These are phyloP conservation scores for Scolopax bukidnonensis DNA, from an alignment of 2,797 vertebrate genomes.

Conservation along the genomic window DNA sequence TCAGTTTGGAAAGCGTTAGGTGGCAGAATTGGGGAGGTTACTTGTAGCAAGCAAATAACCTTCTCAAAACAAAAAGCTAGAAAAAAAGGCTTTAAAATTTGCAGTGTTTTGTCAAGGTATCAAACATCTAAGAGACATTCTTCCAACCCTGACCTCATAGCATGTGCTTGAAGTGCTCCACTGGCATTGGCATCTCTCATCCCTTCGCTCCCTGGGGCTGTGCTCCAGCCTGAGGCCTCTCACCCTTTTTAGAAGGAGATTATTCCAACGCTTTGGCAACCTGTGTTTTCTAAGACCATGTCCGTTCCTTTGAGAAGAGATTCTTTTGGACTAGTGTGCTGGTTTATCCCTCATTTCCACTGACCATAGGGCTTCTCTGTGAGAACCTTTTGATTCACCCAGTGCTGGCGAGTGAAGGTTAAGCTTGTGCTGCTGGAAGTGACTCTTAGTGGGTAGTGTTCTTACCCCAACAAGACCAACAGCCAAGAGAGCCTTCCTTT, in stretches of 20 bases:
- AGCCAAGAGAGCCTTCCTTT: not conserved
- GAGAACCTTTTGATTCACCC: not conserved
- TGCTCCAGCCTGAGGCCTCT: not conserved
- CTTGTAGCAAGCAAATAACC: not conserved
- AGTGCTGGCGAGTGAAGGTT: fast-evolving
- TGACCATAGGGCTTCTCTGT: not conserved
- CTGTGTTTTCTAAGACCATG: not conserved
- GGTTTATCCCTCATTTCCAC: not conserved
- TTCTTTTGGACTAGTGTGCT: not conserved
- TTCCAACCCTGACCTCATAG: fast-evolving
- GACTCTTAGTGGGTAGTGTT: fast-evolving
- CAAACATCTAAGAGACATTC: not conserved
- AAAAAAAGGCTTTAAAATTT: not conserved
- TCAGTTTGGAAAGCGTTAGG: not conserved
- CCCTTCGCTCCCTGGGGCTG: not conserved
- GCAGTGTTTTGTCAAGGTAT: not conserved
- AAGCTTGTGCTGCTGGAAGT: not conserved
- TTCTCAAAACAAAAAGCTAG: not conserved
- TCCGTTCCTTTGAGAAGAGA: not conserved
- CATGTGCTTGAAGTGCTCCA: not conserved
- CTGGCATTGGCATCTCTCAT: fast-evolving
- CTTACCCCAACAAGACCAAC: not conserved
- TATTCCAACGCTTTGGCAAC: not conserved
- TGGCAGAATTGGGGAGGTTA: not conserved
- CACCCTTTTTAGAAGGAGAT: not conserved